phyloP scores from a whole-genome alignment of 1,140 invertebrate genomes.

The Drosophila pseudoananassae region DNA sequence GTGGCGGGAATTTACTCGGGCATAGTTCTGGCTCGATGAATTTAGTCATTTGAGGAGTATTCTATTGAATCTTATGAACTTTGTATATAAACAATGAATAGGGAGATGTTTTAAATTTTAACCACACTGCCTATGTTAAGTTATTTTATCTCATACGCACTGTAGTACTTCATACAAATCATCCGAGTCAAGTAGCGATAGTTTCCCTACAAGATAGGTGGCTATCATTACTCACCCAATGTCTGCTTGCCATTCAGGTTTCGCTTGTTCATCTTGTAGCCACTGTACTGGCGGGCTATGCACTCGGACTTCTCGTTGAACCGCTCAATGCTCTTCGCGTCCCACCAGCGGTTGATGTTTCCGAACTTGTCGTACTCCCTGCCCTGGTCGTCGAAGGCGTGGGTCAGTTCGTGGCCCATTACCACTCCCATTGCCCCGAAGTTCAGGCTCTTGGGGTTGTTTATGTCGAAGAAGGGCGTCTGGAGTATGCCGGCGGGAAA shows the following conservation, averaged over 20 bases:
- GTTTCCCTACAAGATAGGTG: neutral
- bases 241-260: conserved; percentile 91
- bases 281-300: conserved; percentile 95
- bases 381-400: conserved; percentile 98
- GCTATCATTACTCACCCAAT: conserved; percentile 84
- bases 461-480: conserved; percentile 95
- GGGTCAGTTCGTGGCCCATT: conserved; percentile 97
- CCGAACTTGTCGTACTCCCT: conserved; percentile 95
- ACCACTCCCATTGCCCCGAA: conserved; percentile 98
- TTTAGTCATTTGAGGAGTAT: too few species aligned
- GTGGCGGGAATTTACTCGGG: too few species aligned
- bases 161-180: too few species aligned
- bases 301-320: conserved; percentile 96
- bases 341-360: conserved; percentile 99
- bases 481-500: conserved; percentile 98
- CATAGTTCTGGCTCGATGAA: too few species aligned
- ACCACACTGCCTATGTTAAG: neutral
- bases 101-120: too few species aligned
- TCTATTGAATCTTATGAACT: too few species aligned
- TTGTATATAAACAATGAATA: too few species aligned
- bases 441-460: conserved; percentile 95
- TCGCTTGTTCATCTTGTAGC: conserved; percentile 88
- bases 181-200: neutral
- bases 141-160: neutral
- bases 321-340: conserved; percentile 94